Evolutionary conservation across 2,797 vertebrate genomes (phyloP).

Genomic region (Sebastes steindachneri): DNA sequence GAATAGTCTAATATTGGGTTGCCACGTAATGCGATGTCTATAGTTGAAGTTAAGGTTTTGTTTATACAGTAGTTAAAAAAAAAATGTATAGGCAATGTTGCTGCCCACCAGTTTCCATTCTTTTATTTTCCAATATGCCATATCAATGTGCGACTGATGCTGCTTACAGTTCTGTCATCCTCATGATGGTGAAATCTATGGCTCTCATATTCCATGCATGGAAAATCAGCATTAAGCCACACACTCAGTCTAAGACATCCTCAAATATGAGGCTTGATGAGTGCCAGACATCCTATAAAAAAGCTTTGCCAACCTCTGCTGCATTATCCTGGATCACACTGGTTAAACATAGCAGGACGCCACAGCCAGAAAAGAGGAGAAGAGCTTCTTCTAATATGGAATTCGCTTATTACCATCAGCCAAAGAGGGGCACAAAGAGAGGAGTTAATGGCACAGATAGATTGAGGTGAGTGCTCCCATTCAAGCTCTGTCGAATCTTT

Average conservation of each 20-base stretch:
- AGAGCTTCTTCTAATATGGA: slow-evolving; percentile 3
- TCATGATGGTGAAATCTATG: neutral
- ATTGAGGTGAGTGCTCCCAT: slow-evolving; percentile 66
- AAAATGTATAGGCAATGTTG: neutral
- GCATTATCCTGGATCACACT: neutral
- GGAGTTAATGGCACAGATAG: slow-evolving; percentile 67
- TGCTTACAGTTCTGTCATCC: neutral
- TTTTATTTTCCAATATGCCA: neutral
- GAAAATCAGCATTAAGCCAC: slow-evolving; percentile 18
- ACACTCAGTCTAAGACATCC: neutral
- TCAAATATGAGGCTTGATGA: neutral
- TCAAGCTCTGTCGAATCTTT: slow-evolving; percentile 70
- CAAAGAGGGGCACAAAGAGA: slow-evolving; percentile 36
- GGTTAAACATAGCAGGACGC: slow-evolving; percentile 4
- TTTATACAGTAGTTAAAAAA: neutral
- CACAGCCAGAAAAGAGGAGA: neutral
- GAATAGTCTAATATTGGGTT: neutral
- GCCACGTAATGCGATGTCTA: neutral
- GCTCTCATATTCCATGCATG: slow-evolving; percentile 5
- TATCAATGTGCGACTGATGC: neutral
- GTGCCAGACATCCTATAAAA: slow-evolving; percentile 6
- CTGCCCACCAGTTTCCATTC: neutral
- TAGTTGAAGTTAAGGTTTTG: neutral
- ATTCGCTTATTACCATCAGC: slow-evolving; percentile 45
- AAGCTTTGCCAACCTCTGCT: neutral